A percentile compares a stretch with the other conserved stretches of the same genome.
Evolutionary conservation across 2,888 invertebrate species (phyloP).

Genomic region (Galeopsomyia nigrocyanea): DNA sequence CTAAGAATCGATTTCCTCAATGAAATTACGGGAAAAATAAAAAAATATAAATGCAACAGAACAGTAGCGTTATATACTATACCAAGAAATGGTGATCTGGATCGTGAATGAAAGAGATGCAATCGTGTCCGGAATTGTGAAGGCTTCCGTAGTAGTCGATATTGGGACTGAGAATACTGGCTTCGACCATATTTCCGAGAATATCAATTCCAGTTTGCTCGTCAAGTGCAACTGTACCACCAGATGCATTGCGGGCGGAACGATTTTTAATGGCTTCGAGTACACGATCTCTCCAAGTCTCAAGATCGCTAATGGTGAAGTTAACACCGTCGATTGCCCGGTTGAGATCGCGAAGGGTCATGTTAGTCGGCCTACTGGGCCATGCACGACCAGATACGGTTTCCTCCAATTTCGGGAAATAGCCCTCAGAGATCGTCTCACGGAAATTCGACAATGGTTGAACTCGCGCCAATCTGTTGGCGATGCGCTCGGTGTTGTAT

Average conservation of each 20-base stretch:
- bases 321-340: slow-evolving; percentile 78
- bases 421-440: slow-evolving; percentile 81
- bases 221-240: slow-evolving; percentile 68
- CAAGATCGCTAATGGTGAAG: slow-evolving; percentile 77
- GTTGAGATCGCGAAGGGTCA: slow-evolving; percentile 74
- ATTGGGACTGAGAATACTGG: slow-evolving; percentile 78
- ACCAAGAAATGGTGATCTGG: slow-evolving; percentile 83
- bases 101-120: slow-evolving; percentile 84
- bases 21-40: not conserved
- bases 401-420: slow-evolving; percentile 88
- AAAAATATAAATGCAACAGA: not conserved
- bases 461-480: slow-evolving; percentile 77
- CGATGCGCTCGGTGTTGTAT: slow-evolving; percentile 83
- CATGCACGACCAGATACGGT: slow-evolving; percentile 81
- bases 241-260: slow-evolving; percentile 72
- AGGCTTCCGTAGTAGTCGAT: slow-evolving; percentile 81
- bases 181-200: slow-evolving; percentile 85
- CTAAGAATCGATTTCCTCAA: slow-evolving; percentile 63
- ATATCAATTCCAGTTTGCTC: slow-evolving; percentile 80
- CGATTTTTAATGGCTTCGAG: slow-evolving; percentile 79
- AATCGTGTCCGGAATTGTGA: slow-evolving; percentile 86
- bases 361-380: slow-evolving; percentile 78
- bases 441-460: slow-evolving; percentile 76
- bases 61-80: slow-evolving; percentile 69
- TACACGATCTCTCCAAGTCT: slow-evolving; percentile 82